Percentiles rank a stretch among this genome's conserved stretches.
Evolutionary conservation across 2,888 invertebrate species (phyloP).

Genomic region (Synergus laeviventris): DNA sequence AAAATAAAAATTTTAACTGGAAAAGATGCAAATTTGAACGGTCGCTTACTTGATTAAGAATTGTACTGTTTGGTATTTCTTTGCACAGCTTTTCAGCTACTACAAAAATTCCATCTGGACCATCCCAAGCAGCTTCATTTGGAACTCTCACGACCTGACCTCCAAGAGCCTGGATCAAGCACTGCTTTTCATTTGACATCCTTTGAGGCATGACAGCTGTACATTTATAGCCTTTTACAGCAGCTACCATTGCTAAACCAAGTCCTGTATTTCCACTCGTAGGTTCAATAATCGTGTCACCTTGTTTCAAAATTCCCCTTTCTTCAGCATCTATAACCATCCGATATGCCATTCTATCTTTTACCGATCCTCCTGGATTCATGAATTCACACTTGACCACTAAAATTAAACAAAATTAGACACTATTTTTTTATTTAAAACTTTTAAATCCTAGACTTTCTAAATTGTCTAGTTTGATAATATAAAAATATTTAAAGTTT

Average conservation of each 20-base stretch:
- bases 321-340: constrained; percentile 97
- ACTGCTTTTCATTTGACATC: constrained; percentile 99
- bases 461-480: background rate
- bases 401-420: constrained; percentile 75
- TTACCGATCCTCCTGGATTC: constrained; percentile 98
- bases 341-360: constrained; percentile 94
- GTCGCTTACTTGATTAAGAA: constrained; percentile 90
- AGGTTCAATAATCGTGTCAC: constrained; percentile 93
- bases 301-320: constrained; percentile 90
- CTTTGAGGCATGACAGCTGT: constrained; percentile 99
- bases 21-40: background rate
- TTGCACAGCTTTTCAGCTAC: constrained; percentile 89
- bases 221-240: constrained; percentile 95
- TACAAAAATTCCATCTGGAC: constrained; percentile 93
- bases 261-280: constrained; percentile 95
- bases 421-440: background rate
- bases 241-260: constrained; percentile 95
- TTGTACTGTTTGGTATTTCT: constrained; percentile 93
- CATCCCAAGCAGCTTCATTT: constrained; percentile 92
- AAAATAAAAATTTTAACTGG: too few species aligned
- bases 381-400: constrained; percentile 98
- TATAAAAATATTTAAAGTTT: background rate
- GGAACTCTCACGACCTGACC: constrained; percentile 97
- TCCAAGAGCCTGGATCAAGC: constrained; percentile 91
- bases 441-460: background rate